Percentiles rank a stretch among this genome's conserved stretches.
Evolutionary conservation across 2,113 vertebrate species (phyloP).

Genomic region (Coturnix japonica): DNA sequence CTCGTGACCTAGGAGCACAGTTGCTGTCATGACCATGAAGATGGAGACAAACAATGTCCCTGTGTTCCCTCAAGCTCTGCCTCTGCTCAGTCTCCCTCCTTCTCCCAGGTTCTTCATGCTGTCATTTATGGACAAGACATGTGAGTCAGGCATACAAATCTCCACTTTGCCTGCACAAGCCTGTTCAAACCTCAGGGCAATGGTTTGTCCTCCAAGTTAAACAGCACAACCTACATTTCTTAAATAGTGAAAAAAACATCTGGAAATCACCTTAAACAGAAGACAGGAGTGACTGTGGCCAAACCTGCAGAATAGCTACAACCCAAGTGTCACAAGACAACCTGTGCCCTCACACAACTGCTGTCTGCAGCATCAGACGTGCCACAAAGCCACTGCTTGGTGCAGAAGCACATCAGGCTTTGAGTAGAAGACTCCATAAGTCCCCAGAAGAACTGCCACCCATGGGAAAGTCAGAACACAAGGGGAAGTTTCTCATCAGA

Average conservation of each 20-base stretch:
- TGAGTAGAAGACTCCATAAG: background rate
- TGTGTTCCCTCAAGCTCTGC: background rate
- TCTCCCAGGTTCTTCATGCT: background rate
- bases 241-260: background rate
- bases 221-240: background rate
- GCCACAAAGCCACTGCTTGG: background rate
- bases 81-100: background rate
- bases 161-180: background rate
- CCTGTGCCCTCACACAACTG: background rate
- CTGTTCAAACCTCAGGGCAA: background rate
- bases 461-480: background rate
- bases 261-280: background rate
- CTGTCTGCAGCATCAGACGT: background rate
- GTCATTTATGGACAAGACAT: background rate
- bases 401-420: background rate
- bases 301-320: background rate
- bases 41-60: background rate
- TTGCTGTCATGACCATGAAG: background rate
- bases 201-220: background rate
- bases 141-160: background rate
- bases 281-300: background rate
- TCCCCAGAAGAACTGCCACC: background rate
- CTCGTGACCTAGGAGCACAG: background rate
- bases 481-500: background rate
- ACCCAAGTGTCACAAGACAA: fast-evolving